Conservation (phyloP, 2,888 invertebrate genomes). For the Linnaemya tessellans region DNA sequence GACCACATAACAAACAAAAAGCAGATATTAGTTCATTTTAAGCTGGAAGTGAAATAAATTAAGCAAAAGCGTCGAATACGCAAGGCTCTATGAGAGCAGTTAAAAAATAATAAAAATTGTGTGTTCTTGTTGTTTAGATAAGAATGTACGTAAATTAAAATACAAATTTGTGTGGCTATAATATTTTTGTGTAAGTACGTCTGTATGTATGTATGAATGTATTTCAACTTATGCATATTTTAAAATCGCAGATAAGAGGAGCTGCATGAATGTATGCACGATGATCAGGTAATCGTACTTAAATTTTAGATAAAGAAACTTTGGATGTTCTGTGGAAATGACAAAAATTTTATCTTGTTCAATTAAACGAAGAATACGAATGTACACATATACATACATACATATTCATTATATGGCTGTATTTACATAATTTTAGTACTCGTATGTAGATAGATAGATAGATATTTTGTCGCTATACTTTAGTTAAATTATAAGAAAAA, state of each 20-base stretch:
- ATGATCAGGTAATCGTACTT: slow-evolving; percentile 53
- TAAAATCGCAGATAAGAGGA: not conserved
- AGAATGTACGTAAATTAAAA: too few species aligned
- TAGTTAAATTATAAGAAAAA: not conserved
- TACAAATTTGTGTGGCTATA: too few species aligned
- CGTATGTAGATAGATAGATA: not conserved
- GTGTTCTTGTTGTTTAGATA: too few species aligned
- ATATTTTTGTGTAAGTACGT: not conserved
- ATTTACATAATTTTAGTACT: slow-evolving; percentile 16
- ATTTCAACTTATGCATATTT: not conserved
- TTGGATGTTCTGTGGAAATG: slow-evolving; percentile 21
- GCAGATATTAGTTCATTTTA: too few species aligned
- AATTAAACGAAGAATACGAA: slow-evolving; percentile 9
- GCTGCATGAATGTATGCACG: not conserved
- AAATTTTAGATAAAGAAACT: slow-evolving; percentile 61
- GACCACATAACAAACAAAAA: too few species aligned
- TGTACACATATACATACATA: not conserved
- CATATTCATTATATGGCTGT: not conserved
- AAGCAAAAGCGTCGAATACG: too few species aligned
- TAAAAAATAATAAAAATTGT: too few species aligned
- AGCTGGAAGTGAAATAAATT: too few species aligned
- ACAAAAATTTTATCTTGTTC: slow-evolving; percentile 47
- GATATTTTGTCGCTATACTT: slow-evolving; percentile 8
- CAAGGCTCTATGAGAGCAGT: too few species aligned
- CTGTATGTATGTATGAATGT: not conserved